Base-by-base conservation (phyloP, 2,113 vertebrate species). In the Numenius arquata region DNA sequence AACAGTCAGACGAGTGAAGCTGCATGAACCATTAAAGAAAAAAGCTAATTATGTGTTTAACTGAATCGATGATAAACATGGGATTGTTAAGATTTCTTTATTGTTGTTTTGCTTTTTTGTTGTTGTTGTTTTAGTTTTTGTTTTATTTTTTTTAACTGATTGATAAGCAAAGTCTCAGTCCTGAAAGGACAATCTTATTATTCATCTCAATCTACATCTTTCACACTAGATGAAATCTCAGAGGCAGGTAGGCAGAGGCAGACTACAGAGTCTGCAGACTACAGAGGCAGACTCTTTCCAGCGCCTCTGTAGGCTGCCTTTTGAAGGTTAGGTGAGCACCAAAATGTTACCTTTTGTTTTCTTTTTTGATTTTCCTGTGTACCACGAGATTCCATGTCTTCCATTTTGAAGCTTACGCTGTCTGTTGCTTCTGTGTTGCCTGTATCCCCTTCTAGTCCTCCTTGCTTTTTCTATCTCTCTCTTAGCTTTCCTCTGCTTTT, bases 311-410 rank as follows among this genome's bases (percentile, higher is more conserved):
- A 95, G 91, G 22, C 41, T 97, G 81, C 18, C 32, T 95, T 98
- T 97, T 96, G 96, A 98, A 98, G 85, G 76, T 93, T 84, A 96
- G 79, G 85, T 89, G 93, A 97, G 65, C 70, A 95, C 23, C 38
- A 96, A 97, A 96, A 96, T 95, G 90, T 94, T 97, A 85, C 27
- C 58, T 83, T 98, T 97, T 97, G 80, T 97, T 97, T 98, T 93
- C 10, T 81, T 95, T 97, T 97, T 47, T 67, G 58, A 92, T 97
- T 95, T 91, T 40, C 34, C 3, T 88, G 11, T 90, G 86, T 95
- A 95, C 68, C 59, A 50, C 9, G 18, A 96, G 66, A 96, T 83
- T 66, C 62, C 11, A 58, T 34, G 18, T 74, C 81, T 73, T 77
- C 47, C 26, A 3, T 87, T 97, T 97, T 94, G 89, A 97, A 95